Percentiles rank a stretch among this genome's conserved stretches.
phyloP scores from a whole-genome alignment of 2,888 invertebrate species.

The Amblyjoppa fuscipennis region DNA sequence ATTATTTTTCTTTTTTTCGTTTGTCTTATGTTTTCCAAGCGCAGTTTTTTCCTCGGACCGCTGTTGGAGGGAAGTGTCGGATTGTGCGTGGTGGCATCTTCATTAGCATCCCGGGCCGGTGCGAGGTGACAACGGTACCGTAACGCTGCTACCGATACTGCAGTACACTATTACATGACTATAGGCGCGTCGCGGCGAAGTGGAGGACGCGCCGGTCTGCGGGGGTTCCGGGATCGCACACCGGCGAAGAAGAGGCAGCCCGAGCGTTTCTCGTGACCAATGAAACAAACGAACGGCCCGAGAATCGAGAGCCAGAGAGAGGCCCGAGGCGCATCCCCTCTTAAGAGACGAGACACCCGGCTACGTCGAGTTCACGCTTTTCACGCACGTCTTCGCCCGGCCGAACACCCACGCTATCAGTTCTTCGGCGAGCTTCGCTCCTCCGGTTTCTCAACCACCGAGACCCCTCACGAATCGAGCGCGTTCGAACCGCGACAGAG shows the following conservation, averaged over 20 bases:
- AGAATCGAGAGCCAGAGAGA: constrained; percentile 14
- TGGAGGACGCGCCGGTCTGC: constrained; percentile 43
- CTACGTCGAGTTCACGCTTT: constrained; percentile 69
- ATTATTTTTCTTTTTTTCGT: background rate
- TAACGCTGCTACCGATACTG: constrained; percentile 15
- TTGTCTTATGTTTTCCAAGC: background rate
- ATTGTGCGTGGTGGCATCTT: constrained; percentile 64
- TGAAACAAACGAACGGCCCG: constrained; percentile 72
- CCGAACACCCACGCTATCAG: constrained; percentile 80
- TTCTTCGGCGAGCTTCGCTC: constrained; percentile 77
- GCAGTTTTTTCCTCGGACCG: background rate
- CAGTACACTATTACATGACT: constrained; percentile 7
- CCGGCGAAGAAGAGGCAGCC: constrained; percentile 68
- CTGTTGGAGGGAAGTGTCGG: constrained; percentile 32
- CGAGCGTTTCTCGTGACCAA: constrained; percentile 74
- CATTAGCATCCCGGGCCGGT: constrained; percentile 71
- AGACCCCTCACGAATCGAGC: background rate
- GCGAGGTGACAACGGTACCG: constrained; percentile 69
- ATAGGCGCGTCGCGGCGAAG: constrained; percentile 37
- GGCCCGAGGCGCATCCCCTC: constrained; percentile 74
- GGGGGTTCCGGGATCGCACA: constrained; percentile 37
- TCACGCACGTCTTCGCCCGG: constrained; percentile 77
- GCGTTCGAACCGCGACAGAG: constrained; percentile 3
- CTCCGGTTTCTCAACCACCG: constrained; percentile 70
- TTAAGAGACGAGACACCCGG: constrained; percentile 68